Evolutionary conservation across 1,140 invertebrate genomes (phyloP), one percentile per base, ranked within the genome.

Genomic region (Drosophila ogumai): DNA sequence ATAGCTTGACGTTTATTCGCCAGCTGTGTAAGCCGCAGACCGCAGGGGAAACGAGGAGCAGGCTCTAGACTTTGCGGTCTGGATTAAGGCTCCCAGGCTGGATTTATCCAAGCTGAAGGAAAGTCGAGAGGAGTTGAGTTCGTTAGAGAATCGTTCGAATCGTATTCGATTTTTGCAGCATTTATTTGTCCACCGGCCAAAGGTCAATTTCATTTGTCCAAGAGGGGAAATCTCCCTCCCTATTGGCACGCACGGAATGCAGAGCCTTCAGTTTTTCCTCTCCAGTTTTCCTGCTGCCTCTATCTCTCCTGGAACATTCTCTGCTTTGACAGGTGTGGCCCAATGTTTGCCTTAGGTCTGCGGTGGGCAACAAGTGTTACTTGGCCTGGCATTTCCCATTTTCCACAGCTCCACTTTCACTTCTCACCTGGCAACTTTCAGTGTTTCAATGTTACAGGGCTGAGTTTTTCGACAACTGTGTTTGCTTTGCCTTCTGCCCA

Each of bases 1-100:
- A 79, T 60, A 46, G 72, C 80, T 65, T 82, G 84, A 90, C 85
- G 80, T 80, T 90, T 90, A 88, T 88, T 88, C 75, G 76, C 75
- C 68, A 47, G 55, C 17, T 46, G 44, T 36, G 15, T 36, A 54
- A 54, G 50, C 50, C 79, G 58, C 61, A 66, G 46, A 60, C 60
- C 50, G 58, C 61, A n/a, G 12, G 50, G n/a, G 3, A 17, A 19
- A 3, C 17, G 6, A 17, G 58, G 25, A 13, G 41, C 19, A 31
- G 12, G 8, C 28, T 22, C 13, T 32, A 40, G 59, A 60, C 58
- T 52, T 60, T 65, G 72, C 41, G 75, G 56, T 66, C 64, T 50
- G 57, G 61, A 47, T 71, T 79, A 64, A 64, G 13, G 41, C 25
- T 57, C 25, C 34, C 22, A 65, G 79, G 79, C 79, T 69, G 72